phyloP scores from a whole-genome alignment of 2,113 vertebrate species.

The Melanostigma gelatinosum region DNA sequence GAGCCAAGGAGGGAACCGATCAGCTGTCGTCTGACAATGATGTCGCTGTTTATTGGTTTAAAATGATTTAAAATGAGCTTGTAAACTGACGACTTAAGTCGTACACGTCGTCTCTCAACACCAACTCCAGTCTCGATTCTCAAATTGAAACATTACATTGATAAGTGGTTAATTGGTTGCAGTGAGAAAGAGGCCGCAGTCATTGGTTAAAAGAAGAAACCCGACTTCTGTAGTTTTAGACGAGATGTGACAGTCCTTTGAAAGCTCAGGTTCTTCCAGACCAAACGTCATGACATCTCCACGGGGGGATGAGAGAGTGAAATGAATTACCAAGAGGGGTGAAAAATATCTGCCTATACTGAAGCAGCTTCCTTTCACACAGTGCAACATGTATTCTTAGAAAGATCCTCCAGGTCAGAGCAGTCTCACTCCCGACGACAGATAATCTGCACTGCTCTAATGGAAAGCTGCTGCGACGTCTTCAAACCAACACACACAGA shows the following conservation, averaged over 20 bases:
- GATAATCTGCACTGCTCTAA: conserved; percentile 38
- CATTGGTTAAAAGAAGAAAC: background rate
- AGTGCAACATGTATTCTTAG: conserved; percentile 22
- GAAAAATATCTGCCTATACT: background rate
- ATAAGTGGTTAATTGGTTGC: background rate
- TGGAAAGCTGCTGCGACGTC: conserved; percentile 55
- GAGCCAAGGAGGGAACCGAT: background rate
- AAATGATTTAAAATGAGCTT: background rate
- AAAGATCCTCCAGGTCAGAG: conserved; percentile 62
- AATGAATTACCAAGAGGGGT: conserved; percentile 18
- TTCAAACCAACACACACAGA: background rate
- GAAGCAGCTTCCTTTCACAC: conserved; percentile 4
- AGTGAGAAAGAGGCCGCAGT: background rate
- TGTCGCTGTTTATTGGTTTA: background rate
- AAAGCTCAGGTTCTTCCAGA: conserved; percentile 44
- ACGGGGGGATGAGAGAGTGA: background rate
- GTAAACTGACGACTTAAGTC: background rate
- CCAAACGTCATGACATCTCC: conserved; percentile 30
- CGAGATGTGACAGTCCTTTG: conserved; percentile 40
- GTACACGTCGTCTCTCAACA: background rate
- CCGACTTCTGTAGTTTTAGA: conserved; percentile 11
- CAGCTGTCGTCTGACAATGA: background rate
- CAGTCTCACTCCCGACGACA: conserved; percentile 47
- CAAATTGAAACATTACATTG: background rate
- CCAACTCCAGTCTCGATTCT: too few species aligned